phyloP scores from a whole-genome alignment of 2,113 vertebrate genomes.

The Leucoraja erinaceus region DNA sequence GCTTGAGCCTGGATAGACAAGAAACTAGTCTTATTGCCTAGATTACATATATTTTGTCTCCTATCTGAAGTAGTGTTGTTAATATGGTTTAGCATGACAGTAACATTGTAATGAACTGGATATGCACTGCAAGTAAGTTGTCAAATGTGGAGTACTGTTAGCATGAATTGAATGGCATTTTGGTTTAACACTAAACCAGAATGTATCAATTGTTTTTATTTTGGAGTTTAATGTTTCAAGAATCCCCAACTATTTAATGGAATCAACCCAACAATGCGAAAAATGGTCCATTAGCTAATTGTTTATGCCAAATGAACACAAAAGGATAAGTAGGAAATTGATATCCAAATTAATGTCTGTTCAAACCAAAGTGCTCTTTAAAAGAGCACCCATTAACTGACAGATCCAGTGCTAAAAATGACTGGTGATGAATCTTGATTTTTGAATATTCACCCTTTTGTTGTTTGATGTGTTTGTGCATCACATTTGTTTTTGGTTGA shows the following conservation, averaged over 20 bases:
- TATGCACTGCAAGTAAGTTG: neutral
- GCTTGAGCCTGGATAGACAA: neutral
- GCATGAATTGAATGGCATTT: neutral
- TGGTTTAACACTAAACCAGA: neutral
- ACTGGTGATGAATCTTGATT: neutral
- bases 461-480: neutral
- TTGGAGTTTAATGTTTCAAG: neutral
- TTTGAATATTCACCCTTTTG: neutral
- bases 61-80: neutral
- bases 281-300: constrained; percentile 24
- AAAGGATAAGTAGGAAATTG: neutral
- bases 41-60: neutral
- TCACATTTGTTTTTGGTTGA: neutral
- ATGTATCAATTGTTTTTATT: neutral
- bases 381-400: neutral
- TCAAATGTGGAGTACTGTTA: neutral
- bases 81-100: neutral
- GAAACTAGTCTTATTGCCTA: neutral
- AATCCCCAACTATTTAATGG: constrained; percentile 6
- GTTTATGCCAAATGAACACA: neutral
- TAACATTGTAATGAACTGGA: neutral
- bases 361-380: neutral
- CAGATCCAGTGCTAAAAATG: neutral
- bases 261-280: neutral
- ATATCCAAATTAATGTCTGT: neutral